Percentiles rank a stretch among this genome's conserved stretches.
These are phyloP conservation scores for Hydropsyche tenuis DNA, from an alignment of 1,140 invertebrate species.

Conservation along the genomic window DNA sequence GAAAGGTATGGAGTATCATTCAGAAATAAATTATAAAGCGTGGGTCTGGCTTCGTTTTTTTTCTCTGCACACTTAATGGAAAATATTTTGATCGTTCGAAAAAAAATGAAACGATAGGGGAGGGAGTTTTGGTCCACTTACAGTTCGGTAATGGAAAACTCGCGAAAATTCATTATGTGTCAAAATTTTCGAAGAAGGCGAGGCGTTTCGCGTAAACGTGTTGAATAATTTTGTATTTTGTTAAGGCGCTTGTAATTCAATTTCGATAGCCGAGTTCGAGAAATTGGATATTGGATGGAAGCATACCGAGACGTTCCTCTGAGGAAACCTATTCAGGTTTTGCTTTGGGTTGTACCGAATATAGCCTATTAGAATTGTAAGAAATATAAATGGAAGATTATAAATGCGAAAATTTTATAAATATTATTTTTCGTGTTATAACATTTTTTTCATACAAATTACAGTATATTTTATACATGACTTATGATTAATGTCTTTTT, in stretches of 20 bases:
- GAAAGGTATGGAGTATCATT: not conserved
- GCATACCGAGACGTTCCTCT: not conserved
- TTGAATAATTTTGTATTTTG: constrained; percentile 33
- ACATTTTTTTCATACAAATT: too few relatives aligned
- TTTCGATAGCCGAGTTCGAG: constrained; percentile 30
- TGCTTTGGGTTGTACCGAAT: not conserved
- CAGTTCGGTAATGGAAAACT: constrained; percentile 19
- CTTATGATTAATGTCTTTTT: too few relatives aligned
- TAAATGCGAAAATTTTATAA: not conserved
- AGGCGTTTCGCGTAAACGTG: constrained; percentile 2
- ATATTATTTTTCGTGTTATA: not conserved
- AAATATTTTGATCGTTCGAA: not conserved
- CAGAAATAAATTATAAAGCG: constrained; percentile 15
- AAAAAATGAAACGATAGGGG: not conserved
- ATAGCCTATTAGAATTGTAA: not conserved
- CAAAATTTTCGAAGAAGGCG: constrained; percentile 1
- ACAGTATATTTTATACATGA: too few relatives aligned
- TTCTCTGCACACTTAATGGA: constrained; percentile 8
- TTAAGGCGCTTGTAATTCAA: constrained; percentile 32
- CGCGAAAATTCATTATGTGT: constrained; percentile 24
- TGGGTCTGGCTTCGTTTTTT: constrained; percentile 12
- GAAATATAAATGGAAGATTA: not conserved
- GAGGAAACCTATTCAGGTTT: not conserved
- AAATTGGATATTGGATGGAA: constrained; percentile 32
- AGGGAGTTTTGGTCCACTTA: not conserved